Conservation (phyloP, 2,797 vertebrate species). For the Molothrus aeneus region DNA sequence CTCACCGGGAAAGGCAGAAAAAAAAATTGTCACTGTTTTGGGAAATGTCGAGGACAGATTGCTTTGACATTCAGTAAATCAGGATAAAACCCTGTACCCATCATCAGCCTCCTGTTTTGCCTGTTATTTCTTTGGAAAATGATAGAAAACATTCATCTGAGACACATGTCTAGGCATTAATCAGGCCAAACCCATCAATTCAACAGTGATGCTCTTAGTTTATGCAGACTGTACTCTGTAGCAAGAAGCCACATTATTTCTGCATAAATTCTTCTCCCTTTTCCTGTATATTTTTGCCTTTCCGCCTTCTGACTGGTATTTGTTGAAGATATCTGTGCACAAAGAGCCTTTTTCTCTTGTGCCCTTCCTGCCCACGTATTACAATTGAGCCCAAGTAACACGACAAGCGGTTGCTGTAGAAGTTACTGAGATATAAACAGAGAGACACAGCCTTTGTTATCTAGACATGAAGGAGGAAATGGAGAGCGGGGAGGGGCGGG, state of each 20-base stretch:
- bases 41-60: neutral
- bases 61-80: neutral
- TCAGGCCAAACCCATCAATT: neutral
- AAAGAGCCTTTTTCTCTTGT: neutral
- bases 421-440: constrained; percentile 6
- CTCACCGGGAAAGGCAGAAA: neutral
- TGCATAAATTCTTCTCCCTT: neutral
- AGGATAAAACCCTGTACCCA: neutral
- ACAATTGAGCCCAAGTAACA: neutral
- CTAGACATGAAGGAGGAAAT: constrained; percentile 15
- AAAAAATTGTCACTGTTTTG: neutral
- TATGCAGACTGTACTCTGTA: neutral
- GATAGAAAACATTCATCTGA: neutral
- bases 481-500: neutral
- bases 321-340: neutral
- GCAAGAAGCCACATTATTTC: neutral
- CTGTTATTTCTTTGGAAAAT: constrained; percentile 17
- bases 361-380: neutral
- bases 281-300: constrained; percentile 3
- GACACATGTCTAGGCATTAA: neutral
- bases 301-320: neutral
- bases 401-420: neutral
- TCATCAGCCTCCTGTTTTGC: neutral
- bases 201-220: neutral
- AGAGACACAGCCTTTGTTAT: constrained; percentile 7